These are phyloP conservation scores for Regulus satrapa DNA, from an alignment of 2,113 vertebrate genomes.

Conservation along the genomic window DNA sequence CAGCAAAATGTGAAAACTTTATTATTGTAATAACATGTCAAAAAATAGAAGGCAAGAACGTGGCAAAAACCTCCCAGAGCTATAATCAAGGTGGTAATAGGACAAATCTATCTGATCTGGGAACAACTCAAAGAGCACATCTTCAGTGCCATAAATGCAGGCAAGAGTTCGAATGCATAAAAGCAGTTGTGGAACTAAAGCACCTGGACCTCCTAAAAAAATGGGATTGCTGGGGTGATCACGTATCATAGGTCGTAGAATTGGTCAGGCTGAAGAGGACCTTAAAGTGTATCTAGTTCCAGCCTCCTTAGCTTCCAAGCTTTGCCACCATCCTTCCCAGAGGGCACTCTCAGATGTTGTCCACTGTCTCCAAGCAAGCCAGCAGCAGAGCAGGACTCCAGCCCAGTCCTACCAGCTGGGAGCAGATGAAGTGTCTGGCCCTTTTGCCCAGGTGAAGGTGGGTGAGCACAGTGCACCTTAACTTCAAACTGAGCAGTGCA, in stretches of 20 bases:
- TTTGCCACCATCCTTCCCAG: not conserved
- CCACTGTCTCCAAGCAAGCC: not conserved
- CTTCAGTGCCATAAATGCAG: not conserved
- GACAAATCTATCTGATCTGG: not conserved
- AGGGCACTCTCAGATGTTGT: not conserved
- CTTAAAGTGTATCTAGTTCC: not conserved
- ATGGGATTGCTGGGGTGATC: not conserved
- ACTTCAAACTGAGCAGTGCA: not conserved
- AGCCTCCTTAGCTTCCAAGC: not conserved
- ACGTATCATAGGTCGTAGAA: fast-evolving
- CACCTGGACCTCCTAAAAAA: not conserved
- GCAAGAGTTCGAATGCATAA: not conserved
- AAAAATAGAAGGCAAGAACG: not conserved
- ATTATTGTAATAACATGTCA: not conserved
- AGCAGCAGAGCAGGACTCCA: not conserved
- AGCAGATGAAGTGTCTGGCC: not conserved
- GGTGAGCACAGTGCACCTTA: not conserved
- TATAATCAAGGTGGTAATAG: not conserved
- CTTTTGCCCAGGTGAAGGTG: not conserved
- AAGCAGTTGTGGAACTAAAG: not conserved
- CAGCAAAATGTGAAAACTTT: not conserved
- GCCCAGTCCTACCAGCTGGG: fast-evolving
- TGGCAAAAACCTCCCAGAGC: not conserved
- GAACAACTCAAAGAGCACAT: not conserved
- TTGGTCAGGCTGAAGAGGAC: not conserved